Evolutionary conservation across 2,113 vertebrate species (phyloP), one percentile per base, ranked within the genome.

Genomic region (Grammomys surdaster): DNA sequence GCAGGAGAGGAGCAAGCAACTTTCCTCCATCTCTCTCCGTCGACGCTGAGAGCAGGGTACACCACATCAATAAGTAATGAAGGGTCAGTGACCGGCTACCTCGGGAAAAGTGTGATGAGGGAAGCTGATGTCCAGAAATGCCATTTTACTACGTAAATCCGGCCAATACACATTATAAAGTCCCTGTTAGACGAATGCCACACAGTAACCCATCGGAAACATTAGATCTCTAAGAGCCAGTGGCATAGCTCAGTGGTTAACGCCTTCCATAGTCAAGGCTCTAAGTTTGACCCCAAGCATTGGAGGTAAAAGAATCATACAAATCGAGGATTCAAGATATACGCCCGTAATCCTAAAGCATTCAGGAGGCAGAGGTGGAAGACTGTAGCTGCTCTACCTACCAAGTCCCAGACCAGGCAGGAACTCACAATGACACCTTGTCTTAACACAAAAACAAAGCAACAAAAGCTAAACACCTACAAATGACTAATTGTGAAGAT

Each of bases 401-500:
- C 1, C 70, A 56, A 56, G 36, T 40, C 51, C 46, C 48, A 56
- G 48, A 26, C 48, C 9, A 58, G 67, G 22, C 48, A 69, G 48
- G 69, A 36, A 9, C 26, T 56, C 48, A 88, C 19, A 56, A 48
- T 24, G 33, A 54, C 48, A n/a, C 22, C 33, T 28, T 70, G 10
- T 46, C 63, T 46, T 46, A 33, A 36, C 24, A n/a, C 5, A 69
- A 54, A 51, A 87, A 0, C 19, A 40, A n/a, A 58, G 20, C 9
- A 33, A 70, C 46, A 87, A n/a, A 22, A 36, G 26, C 22, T 54
- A 48, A 81, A 70, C 56, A 78, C 43, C 70, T 28, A 92, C 40
- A 95, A 92, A 87, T 46, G 48, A 67, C 87, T 73, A 72, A 28
- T 40, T 95, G 36, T 48, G 76, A 48, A 73, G 89, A 93, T 91